Evolutionary conservation across 2,113 vertebrate genomes (phyloP).

Genomic region (Aptenodytes patagonicus): DNA sequence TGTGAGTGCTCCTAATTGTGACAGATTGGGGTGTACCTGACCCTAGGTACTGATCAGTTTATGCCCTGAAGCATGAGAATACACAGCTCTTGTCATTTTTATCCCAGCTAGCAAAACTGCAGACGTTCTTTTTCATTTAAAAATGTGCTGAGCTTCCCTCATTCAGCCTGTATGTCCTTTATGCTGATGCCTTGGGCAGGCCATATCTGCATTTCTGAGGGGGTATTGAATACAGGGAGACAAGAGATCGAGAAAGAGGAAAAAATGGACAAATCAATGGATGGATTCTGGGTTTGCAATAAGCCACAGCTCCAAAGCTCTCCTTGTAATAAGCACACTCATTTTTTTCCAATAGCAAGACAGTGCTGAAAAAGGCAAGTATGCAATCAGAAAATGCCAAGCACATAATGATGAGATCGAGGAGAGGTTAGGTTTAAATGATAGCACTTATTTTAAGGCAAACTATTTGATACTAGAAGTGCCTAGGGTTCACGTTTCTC

Average conservation of each 20-base stretch:
- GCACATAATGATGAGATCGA: background rate
- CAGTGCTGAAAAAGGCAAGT: background rate
- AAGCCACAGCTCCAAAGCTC: background rate
- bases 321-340: background rate
- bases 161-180: conserved; percentile 5
- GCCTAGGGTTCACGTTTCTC: background rate
- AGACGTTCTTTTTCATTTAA: conserved; percentile 49
- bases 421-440: background rate
- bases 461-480: background rate
- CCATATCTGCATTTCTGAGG: conserved; percentile 30
- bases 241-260: background rate
- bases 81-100: conserved; percentile 37
- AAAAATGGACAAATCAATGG: background rate
- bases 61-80: conserved; percentile 50
- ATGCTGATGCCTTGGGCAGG: conserved; percentile 42
- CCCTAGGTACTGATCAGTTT: conserved; percentile 55
- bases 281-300: background rate
- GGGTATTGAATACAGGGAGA: background rate
- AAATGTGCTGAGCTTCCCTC: conserved; percentile 36
- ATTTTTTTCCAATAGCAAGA: background rate
- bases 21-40: conserved; percentile 32
- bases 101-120: conserved; percentile 22
- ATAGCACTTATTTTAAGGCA: background rate
- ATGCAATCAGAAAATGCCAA: background rate
- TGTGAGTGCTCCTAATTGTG: conserved; percentile 21